Conservation (phyloP, 2,888 invertebrate species). For the Amblyjoppa proteus region DNA sequence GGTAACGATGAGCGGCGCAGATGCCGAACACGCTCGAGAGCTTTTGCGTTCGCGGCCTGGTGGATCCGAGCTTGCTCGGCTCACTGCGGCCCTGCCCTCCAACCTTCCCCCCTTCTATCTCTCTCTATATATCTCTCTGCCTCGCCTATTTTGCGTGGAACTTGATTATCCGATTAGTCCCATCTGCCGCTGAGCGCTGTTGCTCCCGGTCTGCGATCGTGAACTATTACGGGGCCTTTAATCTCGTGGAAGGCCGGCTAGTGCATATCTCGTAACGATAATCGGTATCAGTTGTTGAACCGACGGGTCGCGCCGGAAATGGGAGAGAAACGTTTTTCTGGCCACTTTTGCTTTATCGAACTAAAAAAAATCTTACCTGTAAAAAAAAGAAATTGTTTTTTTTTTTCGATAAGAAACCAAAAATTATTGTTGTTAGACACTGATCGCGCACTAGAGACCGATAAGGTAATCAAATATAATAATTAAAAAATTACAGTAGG, state of each 20-base stretch:
- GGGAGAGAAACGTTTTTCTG: too few relatives aligned
- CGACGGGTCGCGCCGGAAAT: not conserved
- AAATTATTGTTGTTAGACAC: too few relatives aligned
- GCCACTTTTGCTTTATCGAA: too few relatives aligned
- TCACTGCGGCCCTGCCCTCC: constrained; percentile 19
- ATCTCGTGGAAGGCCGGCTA: constrained; percentile 39
- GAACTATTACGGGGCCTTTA: constrained; percentile 59
- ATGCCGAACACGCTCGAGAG: constrained; percentile 73
- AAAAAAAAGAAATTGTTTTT: too few relatives aligned
- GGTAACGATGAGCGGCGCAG: constrained; percentile 32
- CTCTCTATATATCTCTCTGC: constrained; percentile 40
- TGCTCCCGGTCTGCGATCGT: constrained; percentile 47
- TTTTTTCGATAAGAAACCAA: too few relatives aligned
- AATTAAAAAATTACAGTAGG: too few relatives aligned
- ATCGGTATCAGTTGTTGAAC: constrained; percentile 33
- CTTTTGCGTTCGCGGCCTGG: constrained; percentile 69
- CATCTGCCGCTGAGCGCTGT: constrained; percentile 54
- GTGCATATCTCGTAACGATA: constrained; percentile 51
- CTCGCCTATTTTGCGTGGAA: constrained; percentile 72
- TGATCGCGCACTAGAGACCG: too few relatives aligned
- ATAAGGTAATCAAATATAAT: too few relatives aligned
- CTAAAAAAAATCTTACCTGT: too few relatives aligned
- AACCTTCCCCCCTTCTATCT: not conserved
- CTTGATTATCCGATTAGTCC: constrained; percentile 80
- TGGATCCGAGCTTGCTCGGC: constrained; percentile 55